Percentiles rank a stretch among this genome's conserved stretches.
Conservation (phyloP, 2,797 vertebrate genomes). For the Malacoctenus gilli region DNA sequence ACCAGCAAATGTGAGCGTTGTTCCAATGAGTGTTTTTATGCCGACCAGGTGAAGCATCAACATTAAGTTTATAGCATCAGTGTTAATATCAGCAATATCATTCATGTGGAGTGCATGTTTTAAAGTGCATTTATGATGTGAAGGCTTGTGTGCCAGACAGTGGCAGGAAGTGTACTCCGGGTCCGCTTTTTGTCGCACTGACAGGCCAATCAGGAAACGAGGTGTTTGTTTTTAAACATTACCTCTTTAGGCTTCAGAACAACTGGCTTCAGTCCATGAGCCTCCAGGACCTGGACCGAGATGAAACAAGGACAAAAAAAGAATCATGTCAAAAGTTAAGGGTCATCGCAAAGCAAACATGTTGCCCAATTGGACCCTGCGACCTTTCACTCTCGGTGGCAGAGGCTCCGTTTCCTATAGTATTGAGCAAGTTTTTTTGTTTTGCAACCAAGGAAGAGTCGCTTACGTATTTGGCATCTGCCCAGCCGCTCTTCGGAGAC, state of each 20-base stretch:
- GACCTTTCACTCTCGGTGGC: constrained; percentile 42
- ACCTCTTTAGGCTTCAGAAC: constrained; percentile 97
- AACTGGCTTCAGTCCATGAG: constrained; percentile 93
- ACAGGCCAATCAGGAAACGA: constrained; percentile 14
- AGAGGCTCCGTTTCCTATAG: constrained; percentile 20
- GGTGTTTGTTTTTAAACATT: constrained; percentile 60
- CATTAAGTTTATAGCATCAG: too few species aligned
- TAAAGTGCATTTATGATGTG: not conserved
- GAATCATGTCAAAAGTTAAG: constrained; percentile 60
- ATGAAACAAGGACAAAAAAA: constrained; percentile 60
- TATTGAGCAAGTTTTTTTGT: constrained; percentile 19
- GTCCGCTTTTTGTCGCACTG: not conserved
- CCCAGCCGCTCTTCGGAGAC: constrained; percentile 99
- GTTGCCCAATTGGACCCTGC: constrained; percentile 47
- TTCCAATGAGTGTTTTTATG: too few species aligned
- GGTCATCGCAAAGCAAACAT: constrained; percentile 71
- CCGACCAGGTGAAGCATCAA: too few species aligned
- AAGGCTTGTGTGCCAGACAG: not conserved
- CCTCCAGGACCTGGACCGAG: constrained; percentile 89
- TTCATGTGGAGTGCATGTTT: too few species aligned
- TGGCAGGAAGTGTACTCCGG: constrained; percentile 8
- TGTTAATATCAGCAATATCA: too few species aligned
- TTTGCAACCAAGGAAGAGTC: constrained; percentile 10
- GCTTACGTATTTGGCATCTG: constrained; percentile 98
- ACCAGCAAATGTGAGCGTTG: too few species aligned